Percentiles rank a stretch among this genome's conserved stretches.
phyloP scores from a whole-genome alignment of 2,113 vertebrate species.

The Microtus richardsoni region DNA sequence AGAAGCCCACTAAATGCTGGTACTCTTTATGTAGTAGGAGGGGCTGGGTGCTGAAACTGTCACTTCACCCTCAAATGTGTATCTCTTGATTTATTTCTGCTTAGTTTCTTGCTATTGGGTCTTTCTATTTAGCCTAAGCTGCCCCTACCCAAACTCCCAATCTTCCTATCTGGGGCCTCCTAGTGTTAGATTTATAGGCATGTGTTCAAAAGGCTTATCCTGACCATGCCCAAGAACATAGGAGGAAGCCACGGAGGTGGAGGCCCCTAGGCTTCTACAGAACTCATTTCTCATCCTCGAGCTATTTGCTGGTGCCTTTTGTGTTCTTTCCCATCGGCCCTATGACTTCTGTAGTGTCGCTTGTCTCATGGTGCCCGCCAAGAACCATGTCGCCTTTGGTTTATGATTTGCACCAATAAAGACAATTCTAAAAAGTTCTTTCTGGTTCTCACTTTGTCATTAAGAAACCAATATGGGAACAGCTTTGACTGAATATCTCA shows the following conservation, averaged over 20 bases:
- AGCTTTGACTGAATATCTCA: slow-evolving; percentile 1
- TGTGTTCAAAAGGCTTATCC: not conserved
- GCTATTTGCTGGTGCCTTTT: not conserved
- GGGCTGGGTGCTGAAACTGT: not conserved
- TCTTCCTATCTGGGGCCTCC: not conserved
- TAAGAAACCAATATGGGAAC: not conserved
- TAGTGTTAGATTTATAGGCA: not conserved
- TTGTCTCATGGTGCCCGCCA: not conserved
- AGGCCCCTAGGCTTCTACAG: not conserved
- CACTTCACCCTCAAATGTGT: not conserved
- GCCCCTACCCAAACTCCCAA: not conserved
- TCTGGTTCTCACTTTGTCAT: not conserved
- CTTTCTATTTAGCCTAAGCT: not conserved
- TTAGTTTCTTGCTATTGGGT: not conserved
- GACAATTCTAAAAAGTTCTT: not conserved
- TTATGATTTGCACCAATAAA: slow-evolving; percentile 16
- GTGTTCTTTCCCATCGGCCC: not conserved
- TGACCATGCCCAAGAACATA: not conserved
- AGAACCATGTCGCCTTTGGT: not conserved
- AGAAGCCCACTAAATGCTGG: not conserved
- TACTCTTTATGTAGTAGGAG: not conserved
- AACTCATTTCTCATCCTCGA: not conserved
- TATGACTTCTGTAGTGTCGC: not conserved
- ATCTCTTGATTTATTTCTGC: not conserved
- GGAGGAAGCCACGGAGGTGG: not conserved